Conservation (phyloP, 2,113 vertebrate species). For the Pipra filicauda region DNA sequence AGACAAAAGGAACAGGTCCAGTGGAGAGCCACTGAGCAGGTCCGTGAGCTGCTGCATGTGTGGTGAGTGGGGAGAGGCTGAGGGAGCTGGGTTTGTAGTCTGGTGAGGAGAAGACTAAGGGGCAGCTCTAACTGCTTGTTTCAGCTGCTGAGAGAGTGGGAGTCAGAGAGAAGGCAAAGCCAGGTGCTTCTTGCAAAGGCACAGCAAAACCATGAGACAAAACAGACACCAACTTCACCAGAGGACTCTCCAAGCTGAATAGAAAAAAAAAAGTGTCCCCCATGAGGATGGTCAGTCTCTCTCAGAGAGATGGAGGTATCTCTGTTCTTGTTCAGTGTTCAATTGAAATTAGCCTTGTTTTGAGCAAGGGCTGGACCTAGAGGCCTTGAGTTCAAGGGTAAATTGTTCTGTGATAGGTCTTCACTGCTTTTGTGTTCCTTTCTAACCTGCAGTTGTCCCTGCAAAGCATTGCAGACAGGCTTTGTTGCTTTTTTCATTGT, state of each 20-base stretch:
- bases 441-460: not conserved
- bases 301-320: not conserved
- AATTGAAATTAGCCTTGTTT: not conserved
- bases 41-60: fast-evolving
- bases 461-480: not conserved
- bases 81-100: not conserved
- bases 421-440: not conserved
- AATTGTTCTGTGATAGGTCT: not conserved
- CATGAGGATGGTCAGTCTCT: not conserved
- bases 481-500: not conserved
- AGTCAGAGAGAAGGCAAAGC: not conserved
- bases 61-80: not conserved
- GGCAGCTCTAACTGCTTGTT: not conserved
- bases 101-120: not conserved
- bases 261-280: not conserved
- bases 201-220: not conserved
- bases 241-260: not conserved
- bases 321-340: not conserved
- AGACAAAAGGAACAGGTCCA: not conserved
- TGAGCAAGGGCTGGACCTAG: not conserved
- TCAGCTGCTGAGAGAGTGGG: not conserved
- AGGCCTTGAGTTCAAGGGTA: not conserved
- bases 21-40: not conserved
- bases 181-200: not conserved
- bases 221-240: not conserved